Percentiles rank a stretch among this genome's conserved stretches.
These are phyloP conservation scores for Spea bombifrons DNA, from an alignment of 2,113 vertebrate species.

Conservation along the genomic window DNA sequence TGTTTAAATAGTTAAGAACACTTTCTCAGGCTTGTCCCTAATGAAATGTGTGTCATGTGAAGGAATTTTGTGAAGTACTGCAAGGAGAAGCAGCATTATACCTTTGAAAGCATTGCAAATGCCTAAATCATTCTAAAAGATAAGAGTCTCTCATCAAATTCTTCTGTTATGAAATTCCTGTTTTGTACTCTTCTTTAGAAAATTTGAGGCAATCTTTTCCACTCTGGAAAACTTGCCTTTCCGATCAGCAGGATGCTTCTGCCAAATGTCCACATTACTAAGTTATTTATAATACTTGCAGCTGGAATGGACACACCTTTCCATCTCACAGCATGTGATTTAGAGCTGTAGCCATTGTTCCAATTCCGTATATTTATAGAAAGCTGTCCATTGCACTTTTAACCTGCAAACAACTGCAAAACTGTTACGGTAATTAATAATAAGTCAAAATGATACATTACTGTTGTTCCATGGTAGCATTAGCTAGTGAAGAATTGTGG, in stretches of 20 bases:
- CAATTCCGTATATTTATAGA: not conserved
- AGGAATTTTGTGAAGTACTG: too few species aligned
- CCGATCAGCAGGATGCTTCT: not conserved
- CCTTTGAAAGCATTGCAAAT: slow-evolving; percentile 15
- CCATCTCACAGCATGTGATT: not conserved
- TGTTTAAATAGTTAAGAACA: too few species aligned
- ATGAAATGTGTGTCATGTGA: too few species aligned
- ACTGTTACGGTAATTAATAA: not conserved
- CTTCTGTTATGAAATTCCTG: not conserved
- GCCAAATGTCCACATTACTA: slow-evolving; percentile 22
- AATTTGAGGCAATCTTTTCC: slow-evolving; percentile 9
- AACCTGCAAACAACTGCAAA: not conserved
- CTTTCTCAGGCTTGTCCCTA: too few species aligned
- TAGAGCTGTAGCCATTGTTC: not conserved
- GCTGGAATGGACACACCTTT: slow-evolving; percentile 24
- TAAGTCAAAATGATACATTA: not conserved
- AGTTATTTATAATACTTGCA: slow-evolving; percentile 28
- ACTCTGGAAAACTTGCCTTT: not conserved
- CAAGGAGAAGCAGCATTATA: not conserved
- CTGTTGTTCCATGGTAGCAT: not conserved
- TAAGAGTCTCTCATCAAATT: slow-evolving; percentile 29
- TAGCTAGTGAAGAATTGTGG: too few species aligned
- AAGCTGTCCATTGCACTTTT: not conserved
- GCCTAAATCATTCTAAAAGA: slow-evolving; percentile 29
- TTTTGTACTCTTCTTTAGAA: slow-evolving; percentile 22